phyloP scores from a whole-genome alignment of 2,888 invertebrate genomes.

The Agriotes lineatus region DNA sequence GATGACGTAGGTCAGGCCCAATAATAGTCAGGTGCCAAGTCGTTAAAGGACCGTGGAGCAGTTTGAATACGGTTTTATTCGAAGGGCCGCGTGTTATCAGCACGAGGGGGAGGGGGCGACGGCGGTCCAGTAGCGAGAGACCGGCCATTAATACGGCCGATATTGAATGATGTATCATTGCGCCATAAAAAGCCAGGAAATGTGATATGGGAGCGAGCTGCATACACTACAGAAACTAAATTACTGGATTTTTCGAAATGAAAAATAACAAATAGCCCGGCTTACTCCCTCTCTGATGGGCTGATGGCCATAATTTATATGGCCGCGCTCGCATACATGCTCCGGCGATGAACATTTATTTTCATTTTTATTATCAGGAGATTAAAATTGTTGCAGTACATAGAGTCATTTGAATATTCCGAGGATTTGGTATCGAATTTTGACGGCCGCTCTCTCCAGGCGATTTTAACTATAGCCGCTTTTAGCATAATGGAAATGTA shows the following conservation, averaged over 20 bases:
- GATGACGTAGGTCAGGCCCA: conserved; percentile 31
- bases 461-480: conserved; percentile 47
- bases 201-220: conserved; percentile 66
- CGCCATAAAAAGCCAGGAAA: conserved; percentile 68
- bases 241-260: conserved; percentile 68
- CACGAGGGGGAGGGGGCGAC: conserved; percentile 35
- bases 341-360: conserved; percentile 66
- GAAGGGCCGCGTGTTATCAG: conserved; percentile 43
- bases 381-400: conserved; percentile 67
- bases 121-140: conserved; percentile 50
- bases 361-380: conserved; percentile 68
- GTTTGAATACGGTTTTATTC: conserved; percentile 41
- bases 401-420: conserved; percentile 63
- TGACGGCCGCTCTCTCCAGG: conserved; percentile 58
- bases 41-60: conserved; percentile 41
- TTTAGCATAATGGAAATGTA: conserved; percentile 46
- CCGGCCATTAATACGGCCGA: conserved; percentile 65
- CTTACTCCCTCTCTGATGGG: conserved; percentile 66
- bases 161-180: conserved; percentile 69
- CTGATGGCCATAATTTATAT: conserved; percentile 67
- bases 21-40: conserved; percentile 38
- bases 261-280: conserved; percentile 68
- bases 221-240: conserved; percentile 67
- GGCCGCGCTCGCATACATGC: conserved; percentile 59
- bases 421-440: conserved; percentile 59